A percentile compares a stretch with the other conserved stretches of the same genome.
Conservation (phyloP, 2,888 invertebrate genomes). For the Celastrina argiolus region DNA sequence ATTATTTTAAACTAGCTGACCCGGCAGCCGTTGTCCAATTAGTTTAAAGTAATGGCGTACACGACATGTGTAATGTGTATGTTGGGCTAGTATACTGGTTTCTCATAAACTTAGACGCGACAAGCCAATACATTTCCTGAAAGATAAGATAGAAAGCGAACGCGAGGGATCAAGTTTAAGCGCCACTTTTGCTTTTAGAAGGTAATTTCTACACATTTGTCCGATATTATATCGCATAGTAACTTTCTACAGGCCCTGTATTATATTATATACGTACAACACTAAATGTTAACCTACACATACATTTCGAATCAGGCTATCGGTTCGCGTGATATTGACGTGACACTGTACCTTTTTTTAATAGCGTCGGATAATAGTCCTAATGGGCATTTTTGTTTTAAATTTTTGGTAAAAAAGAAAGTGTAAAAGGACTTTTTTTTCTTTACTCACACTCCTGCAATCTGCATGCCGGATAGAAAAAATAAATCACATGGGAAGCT, state of each 20-base stretch:
- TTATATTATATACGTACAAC: not conserved
- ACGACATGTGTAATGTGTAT: too few species aligned
- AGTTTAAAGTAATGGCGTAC: not conserved
- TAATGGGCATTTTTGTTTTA: too few species aligned
- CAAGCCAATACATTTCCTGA: conserved; percentile 19
- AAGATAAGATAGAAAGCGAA: conserved; percentile 17
- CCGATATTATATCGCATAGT: not conserved
- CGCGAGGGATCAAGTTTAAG: conserved; percentile 18
- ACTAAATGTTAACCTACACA: too few species aligned
- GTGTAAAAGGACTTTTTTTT: too few species aligned
- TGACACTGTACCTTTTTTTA: too few species aligned
- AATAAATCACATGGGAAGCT: too few species aligned
- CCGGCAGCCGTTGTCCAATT: not conserved
- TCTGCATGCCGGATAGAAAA: too few species aligned
- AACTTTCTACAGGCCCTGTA: not conserved
- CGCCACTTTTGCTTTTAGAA: conserved; percentile 17
- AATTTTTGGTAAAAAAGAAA: too few species aligned
- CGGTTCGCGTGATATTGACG: too few species aligned
- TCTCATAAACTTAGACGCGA: conserved; percentile 11
- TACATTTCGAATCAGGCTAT: too few species aligned
- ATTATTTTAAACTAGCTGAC: not conserved
- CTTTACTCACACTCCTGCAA: too few species aligned
- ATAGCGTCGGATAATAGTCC: too few species aligned
- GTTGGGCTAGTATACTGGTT: not conserved
- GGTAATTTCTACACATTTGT: conserved; percentile 14